Base-by-base conservation (phyloP, 2,888 invertebrate species). In the Phragmatobia fuliginosa region DNA sequence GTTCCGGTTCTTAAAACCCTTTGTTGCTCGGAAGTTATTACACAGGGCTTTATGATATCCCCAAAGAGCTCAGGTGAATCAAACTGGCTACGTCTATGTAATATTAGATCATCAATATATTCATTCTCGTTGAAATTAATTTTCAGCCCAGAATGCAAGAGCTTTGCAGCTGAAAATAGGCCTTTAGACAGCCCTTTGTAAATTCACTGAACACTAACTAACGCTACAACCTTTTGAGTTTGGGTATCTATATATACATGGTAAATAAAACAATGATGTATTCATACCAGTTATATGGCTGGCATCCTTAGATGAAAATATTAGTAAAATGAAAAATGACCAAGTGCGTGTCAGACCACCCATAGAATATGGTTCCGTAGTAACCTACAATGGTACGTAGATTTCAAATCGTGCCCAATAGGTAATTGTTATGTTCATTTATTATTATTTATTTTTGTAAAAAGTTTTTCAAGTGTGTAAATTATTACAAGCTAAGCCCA, bases 191-290 rank as follows among this genome's bases (percentile, higher is more conserved):
- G 56, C 52, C 62, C 67, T 67, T 67, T 67, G 67, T 62, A 56
- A 62, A 67, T 59, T 62, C 62, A 56, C 62, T 62, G 67, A 67
- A n/a, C 62, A 62, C 62, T 58, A 56, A 56, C 38, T 36, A 62
- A 67, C 45, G 52, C 62, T 52, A n/a, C 31, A 56, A 67, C 52
- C n/a, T 52, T 66, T 66, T 58, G 36, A 28, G 56, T 56, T 66
- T 52, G 62, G 36, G 31, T 18, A n/a, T 62, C 61, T 36, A 36
- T 36, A 14, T 36, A 18, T 11, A 6, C 18, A 38, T 28, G 28
- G 28, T 52, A 62, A 62, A 16, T 28, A 25, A 38, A 36, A 21
- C 25, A 61, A 7, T 16, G 1, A 18, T 62, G 16, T 25, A 38
- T 62, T 18, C 28, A 3, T 28, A 41, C 38, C 21, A 41, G 38